Evolutionary conservation across 2,113 vertebrate species (phyloP).

Genomic region (Phalacrocorax pelagicus): DNA sequence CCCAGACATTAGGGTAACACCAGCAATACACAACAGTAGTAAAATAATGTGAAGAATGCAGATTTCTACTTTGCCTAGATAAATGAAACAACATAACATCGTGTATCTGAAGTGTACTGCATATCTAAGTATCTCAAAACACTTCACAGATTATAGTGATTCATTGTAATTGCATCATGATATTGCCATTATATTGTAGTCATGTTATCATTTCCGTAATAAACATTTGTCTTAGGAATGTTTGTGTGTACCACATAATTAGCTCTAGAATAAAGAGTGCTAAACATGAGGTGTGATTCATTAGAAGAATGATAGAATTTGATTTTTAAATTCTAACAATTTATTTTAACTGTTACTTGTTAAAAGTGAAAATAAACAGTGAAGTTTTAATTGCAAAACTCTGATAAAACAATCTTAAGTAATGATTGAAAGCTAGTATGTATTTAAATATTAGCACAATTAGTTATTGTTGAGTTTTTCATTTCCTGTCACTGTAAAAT

Average conservation of each 20-base stretch:
- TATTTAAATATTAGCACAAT: constrained; percentile 31
- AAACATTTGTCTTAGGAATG: constrained; percentile 63
- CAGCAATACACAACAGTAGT: neutral
- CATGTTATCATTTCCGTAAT: constrained; percentile 52
- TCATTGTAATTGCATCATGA: constrained; percentile 59
- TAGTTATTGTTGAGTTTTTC: constrained; percentile 8
- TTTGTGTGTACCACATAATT: constrained; percentile 50
- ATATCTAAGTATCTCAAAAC: constrained; percentile 33
- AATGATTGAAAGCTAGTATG: neutral
- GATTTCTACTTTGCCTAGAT: neutral
- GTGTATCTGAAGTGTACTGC: constrained; percentile 5
- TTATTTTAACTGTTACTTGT: constrained; percentile 32
- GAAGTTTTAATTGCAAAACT: constrained; percentile 41
- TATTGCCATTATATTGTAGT: constrained; percentile 56
- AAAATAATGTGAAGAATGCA: neutral
- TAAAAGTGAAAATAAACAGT: constrained; percentile 24
- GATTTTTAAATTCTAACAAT: constrained; percentile 45
- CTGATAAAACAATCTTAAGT: constrained; percentile 21
- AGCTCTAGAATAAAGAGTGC: constrained; percentile 25
- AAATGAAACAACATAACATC: neutral
- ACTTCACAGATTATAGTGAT: constrained; percentile 41
- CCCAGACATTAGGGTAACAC: neutral
- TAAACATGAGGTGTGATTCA: constrained; percentile 58
- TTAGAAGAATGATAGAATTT: constrained; percentile 42
- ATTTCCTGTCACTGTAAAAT: constrained; percentile 15